phyloP scores from a whole-genome alignment of 2,113 vertebrate genomes.

The Tinamus guttatus region DNA sequence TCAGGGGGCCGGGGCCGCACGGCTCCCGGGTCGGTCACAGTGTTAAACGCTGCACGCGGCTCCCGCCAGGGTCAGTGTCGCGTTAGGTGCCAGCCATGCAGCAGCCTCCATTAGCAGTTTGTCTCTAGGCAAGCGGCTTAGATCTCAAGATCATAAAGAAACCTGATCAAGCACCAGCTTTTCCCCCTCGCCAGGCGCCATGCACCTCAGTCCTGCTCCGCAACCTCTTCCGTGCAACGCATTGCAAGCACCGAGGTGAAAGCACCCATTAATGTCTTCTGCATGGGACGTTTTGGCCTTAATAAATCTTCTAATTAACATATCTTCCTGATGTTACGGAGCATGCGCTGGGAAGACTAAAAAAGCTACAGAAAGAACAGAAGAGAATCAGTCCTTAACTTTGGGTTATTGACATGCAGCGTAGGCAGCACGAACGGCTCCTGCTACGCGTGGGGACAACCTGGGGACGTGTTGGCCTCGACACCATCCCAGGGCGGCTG shows the following conservation, averaged over 20 bases:
- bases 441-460: accelerated
- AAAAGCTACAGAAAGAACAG: constrained; percentile 87
- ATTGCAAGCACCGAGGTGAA: constrained; percentile 66
- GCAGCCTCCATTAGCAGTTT: constrained; percentile 28
- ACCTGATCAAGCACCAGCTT: constrained; percentile 20
- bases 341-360: constrained; percentile 88
- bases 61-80: not conserved
- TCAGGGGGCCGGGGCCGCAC: too few relatives aligned
- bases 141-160: constrained; percentile 17
- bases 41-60: not conserved
- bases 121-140: constrained; percentile 5
- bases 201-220: constrained; percentile 50
- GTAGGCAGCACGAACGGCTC: not conserved
- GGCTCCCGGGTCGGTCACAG: not conserved
- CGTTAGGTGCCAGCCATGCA: constrained; percentile 47
- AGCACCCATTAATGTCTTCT: constrained; percentile 72
- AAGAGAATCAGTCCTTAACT: constrained; percentile 65
- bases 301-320: constrained; percentile 88
- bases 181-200: not conserved
- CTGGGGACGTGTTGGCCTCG: accelerated
- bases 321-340: constrained; percentile 87
- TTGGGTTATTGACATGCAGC: not conserved
- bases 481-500: not conserved
- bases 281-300: constrained; percentile 65
- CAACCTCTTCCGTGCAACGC: constrained; percentile 55